These are phyloP conservation scores for Spermophilus dauricus DNA, from an alignment of 2,113 vertebrate species.

Conservation along the genomic window DNA sequence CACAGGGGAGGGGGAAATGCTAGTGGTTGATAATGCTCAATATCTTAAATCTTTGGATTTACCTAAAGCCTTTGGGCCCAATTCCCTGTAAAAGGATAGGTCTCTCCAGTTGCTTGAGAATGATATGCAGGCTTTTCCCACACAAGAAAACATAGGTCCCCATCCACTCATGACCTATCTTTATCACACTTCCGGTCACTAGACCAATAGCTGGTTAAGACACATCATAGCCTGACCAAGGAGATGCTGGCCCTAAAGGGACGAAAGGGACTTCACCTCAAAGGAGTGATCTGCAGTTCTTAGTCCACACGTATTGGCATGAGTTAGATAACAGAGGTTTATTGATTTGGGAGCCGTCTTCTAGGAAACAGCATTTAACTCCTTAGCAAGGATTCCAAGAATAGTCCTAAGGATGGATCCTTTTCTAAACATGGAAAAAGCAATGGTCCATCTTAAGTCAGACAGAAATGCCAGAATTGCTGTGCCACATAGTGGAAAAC, in stretches of 20 bases:
- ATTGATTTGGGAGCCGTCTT: neutral
- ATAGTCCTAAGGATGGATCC: neutral
- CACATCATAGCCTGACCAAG: neutral
- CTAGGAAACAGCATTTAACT: slow-evolving; percentile 18
- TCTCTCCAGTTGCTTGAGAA: slow-evolving; percentile 14
- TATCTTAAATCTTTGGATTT: neutral
- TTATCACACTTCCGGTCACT: neutral
- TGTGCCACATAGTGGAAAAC: neutral
- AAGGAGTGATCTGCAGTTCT: neutral
- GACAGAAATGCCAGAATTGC: neutral
- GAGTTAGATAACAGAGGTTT: neutral
- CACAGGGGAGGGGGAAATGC: neutral
- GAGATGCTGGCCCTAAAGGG: neutral
- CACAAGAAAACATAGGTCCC: neutral
- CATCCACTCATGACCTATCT: neutral
- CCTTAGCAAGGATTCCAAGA: neutral
- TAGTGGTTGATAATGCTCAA: neutral
- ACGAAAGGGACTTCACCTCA: neutral
- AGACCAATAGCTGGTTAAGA: neutral
- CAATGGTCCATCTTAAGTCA: neutral
- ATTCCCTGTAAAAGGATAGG: neutral
- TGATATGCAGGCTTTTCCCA: neutral
- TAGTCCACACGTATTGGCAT: neutral
- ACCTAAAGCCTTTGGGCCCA: neutral
- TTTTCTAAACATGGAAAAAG: neutral